Evolutionary conservation across 1,140 invertebrate species (phyloP), one percentile per base, ranked within the genome.

Genomic region (Drosophila nigromelanica): DNA sequence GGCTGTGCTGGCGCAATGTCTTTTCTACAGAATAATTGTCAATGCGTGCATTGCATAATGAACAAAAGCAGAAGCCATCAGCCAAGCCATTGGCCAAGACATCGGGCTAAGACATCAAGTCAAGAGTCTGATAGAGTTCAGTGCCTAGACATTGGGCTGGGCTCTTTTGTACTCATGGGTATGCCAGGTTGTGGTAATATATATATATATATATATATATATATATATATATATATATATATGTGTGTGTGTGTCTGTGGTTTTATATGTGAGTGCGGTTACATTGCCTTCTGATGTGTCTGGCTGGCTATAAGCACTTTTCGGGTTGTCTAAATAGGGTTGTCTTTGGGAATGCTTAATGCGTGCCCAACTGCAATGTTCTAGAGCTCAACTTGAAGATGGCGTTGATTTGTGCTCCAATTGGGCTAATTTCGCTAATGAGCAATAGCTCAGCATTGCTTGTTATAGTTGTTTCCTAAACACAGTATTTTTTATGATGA

Each of bases 21-120:
- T 86, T 86, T 82, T 89, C 58, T 63, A 78, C 78, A 80, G 83
- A 86, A 86, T 86, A 87, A 87, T 87, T 87, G 83, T 80, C 76
- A 64, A 59, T 89, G 83, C 83, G 83, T 87, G 83, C 76, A 48
- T 72, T 68, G 83, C 83, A 87, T 87, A 86, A 86, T 86, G 83
- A 89, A 59, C 48, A 54, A 42, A 39, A 54, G 10, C 27, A 51
- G 67, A 21, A 75, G 63, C 58, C 56, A 48, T 43, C 60, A 59
- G 52, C 30, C 54, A 47, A 61, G 18, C 60, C 62, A 63, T 50
- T 35, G 33, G 33, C 33, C 33, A 35, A 35, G 33, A 27, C 14
- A 55, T 55, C 24, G 18, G 39, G 43, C 55, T 37, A 69, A 52
- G 55, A 21, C 47, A 47, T 15, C 39, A 37, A 48, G 45, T 35